Conservation (phyloP, 2,888 invertebrate genomes). For the Lutraria lutraria region DNA sequence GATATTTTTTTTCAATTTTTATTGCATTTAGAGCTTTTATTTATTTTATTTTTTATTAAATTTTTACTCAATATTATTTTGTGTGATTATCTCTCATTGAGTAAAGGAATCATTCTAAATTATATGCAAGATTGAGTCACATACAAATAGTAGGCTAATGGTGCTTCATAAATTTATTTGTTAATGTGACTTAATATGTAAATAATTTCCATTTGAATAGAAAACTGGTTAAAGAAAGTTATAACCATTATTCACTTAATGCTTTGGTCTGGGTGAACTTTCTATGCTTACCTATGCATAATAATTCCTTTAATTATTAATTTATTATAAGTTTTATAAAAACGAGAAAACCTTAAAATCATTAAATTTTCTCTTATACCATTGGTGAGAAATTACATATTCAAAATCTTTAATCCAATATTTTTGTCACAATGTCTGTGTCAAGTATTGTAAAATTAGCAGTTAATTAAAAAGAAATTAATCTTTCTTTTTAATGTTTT, state of each 20-base stretch:
- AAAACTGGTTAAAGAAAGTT: not conserved
- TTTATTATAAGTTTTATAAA: not conserved
- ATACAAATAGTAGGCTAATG: not conserved
- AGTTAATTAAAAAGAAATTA: not conserved
- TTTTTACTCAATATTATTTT: not conserved
- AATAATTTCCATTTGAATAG: not conserved
- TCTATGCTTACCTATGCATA: not conserved
- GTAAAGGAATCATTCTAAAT: not conserved
- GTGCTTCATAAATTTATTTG: not conserved
- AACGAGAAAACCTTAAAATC: not conserved
- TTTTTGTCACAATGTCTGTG: not conserved
- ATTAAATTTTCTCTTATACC: not conserved
- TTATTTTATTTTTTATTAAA: too few relatives aligned
- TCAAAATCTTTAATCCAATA: not conserved
- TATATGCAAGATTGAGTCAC: not conserved
- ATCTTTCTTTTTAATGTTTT: not conserved
- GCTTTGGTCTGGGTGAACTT: not conserved
- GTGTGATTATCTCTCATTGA: not conserved
- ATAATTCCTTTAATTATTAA: constrained; percentile 3
- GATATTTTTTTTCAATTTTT: not conserved
- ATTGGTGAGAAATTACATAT: not conserved
- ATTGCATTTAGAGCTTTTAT: not conserved
- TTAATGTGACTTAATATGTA: not conserved
- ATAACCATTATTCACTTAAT: not conserved
- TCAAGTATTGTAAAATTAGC: not conserved